Percentiles rank a stretch among this genome's conserved stretches.
Conservation (phyloP, 2,888 invertebrate genomes). For the Acronicta leporina region DNA sequence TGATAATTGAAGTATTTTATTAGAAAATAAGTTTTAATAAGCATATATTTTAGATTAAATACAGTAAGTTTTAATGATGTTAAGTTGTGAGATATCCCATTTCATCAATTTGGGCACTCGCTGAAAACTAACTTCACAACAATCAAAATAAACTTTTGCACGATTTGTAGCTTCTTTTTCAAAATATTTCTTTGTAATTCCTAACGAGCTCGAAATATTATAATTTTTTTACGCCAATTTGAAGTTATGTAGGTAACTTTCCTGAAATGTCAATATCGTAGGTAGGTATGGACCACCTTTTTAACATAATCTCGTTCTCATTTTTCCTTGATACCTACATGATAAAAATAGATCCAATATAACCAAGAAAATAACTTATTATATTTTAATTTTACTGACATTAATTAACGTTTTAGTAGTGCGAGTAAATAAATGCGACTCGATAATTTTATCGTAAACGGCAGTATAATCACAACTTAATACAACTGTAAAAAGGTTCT, state of each 20-base stretch:
- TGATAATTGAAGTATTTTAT: too few relatives aligned
- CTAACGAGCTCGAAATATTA: constrained; percentile 30
- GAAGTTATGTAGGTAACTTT: constrained; percentile 23
- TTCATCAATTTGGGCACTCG: background rate
- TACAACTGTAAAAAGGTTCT: too few relatives aligned
- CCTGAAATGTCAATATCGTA: constrained; percentile 1
- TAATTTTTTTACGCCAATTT: constrained; percentile 16
- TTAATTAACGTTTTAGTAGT: too few relatives aligned
- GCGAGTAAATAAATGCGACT: too few relatives aligned
- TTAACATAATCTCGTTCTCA: background rate
- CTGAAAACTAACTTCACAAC: constrained; percentile 27
- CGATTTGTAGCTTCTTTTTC: constrained; percentile 25
- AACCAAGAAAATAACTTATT: too few relatives aligned
- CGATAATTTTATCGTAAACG: too few relatives aligned
- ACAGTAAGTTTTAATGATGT: constrained; percentile 16
- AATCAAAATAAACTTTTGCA: constrained; percentile 26
- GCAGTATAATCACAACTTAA: too few relatives aligned
- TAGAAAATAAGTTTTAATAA: too few relatives aligned
- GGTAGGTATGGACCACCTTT: background rate
- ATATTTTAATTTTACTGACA: too few relatives aligned
- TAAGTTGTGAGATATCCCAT: too few relatives aligned
- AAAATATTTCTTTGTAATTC: constrained; percentile 24
- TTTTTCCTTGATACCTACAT: background rate
- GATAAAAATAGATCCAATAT: too few relatives aligned
- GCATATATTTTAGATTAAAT: too few relatives aligned